Evolutionary conservation across 1,140 invertebrate genomes (phyloP), one percentile per base, ranked within the genome.

Genomic region (Drosophila eugracilis): DNA sequence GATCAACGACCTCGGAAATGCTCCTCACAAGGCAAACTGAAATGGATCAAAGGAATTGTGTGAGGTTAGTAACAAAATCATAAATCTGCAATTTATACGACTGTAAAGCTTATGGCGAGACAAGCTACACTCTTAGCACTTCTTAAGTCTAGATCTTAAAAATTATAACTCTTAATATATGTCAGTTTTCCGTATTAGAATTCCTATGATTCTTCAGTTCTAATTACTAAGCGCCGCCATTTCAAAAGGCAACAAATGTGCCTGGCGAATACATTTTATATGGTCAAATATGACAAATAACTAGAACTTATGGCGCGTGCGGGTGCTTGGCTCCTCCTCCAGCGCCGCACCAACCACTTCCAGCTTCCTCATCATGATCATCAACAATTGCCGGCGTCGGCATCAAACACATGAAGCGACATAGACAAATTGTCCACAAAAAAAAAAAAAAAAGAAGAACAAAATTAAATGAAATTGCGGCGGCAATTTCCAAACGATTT

Each of bases 1-100:
- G 93, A 44, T 93, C 93, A 7, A 95, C 92, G 60, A 97, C 92
- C 78, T 96, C 95, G 5, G 75, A 58, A 22, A 75, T 76, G 55
- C 78, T 91, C n/a, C 72, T 86, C 4, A 91, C 89, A 45, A 72
- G 75, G 36, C 48, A 81, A 22, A 63, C 90, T 91, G 48, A 4
- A 89, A 78, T 37, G 10, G 6, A 15, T 14, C 12, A 42, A 22
- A 6, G 3, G 2, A 24, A 1, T 9, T 14, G 21, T 7, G 6
- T 21, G 3, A 44, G 9, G 2, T n/a, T 19, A 1, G 1, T 22
- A n/a, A n/a, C n/a, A n/a, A n/a, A n/a, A n/a, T n/a, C n/a, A n/a
- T n/a, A n/a, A n/a, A n/a, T n/a, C n/a, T n/a, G n/a, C n/a, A n/a
- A n/a, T n/a, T n/a, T n/a, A n/a, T n/a, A n/a, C n/a, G n/a, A n/a